These are phyloP conservation scores for Lucinisca nassula DNA, from an alignment of 2,888 invertebrate genomes.

Conservation along the genomic window DNA sequence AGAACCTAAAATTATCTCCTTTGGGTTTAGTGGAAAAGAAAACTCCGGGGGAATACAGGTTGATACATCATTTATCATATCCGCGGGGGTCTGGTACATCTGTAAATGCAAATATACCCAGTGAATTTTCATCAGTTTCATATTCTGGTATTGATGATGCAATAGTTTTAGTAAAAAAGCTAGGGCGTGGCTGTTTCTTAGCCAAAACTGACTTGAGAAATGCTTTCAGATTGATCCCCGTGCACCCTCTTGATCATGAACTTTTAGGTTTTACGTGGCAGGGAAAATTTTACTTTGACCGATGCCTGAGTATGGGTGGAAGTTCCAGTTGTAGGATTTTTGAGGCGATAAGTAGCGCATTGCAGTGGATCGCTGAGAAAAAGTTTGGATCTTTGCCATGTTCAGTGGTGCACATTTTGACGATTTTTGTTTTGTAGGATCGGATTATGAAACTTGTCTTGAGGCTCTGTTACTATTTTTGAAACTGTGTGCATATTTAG, in stretches of 20 bases:
- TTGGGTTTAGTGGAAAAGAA: conserved; percentile 35
- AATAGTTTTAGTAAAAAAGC: conserved; percentile 91
- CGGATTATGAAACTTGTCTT: neutral
- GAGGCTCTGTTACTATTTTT: neutral
- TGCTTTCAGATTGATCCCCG: conserved; percentile 18
- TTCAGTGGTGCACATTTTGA: conserved; percentile 40
- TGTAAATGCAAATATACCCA: conserved; percentile 18
- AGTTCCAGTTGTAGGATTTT: neutral
- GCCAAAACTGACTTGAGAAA: conserved; percentile 28
- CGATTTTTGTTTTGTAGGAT: conserved; percentile 26
- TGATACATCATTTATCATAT: conserved; percentile 44
- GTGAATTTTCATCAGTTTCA: neutral
- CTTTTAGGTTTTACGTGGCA: conserved; percentile 16
- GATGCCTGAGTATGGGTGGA: conserved; percentile 18
- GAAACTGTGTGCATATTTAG: conserved; percentile 1
- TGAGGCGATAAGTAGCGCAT: neutral
- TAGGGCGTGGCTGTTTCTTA: conserved; percentile 14
- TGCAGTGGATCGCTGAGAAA: conserved; percentile 9
- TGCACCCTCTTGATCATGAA: neutral
- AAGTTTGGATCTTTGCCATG: neutral
- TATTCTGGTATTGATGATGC: conserved; percentile 90
- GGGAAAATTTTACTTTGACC: conserved; percentile 9
- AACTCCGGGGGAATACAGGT: conserved; percentile 24
- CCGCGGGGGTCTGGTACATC: conserved; percentile 14
- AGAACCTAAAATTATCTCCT: conserved; percentile 21